Evolutionary conservation across 2,113 vertebrate species (phyloP), one percentile per base, ranked within the genome.

Genomic region (Beaufortia kweichowensis): DNA sequence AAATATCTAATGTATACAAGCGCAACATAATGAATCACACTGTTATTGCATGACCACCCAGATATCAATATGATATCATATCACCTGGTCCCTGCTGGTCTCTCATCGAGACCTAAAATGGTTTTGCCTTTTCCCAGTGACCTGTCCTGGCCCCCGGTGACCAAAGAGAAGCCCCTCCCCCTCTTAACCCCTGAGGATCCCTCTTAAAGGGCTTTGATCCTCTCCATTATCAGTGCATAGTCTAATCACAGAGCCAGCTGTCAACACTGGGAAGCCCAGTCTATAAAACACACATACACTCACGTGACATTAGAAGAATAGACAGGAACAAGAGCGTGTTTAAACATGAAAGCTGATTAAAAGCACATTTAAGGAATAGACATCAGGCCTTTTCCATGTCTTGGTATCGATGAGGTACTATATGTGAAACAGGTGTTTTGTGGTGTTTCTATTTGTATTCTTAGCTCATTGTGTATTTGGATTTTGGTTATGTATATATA

Each of bases 281-380:
- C 85, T 82, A 59, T 59, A 21, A 63, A 59, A 73, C 78, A 59
- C 26, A 55, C 35, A 59, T 29, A 41, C 29, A 82, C 85, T 81
- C 87, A 8, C 56, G 70, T 76, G 70, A 73, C 69, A 55, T 74
- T 21, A 74, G n/a, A 12, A 66, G 48, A 73, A 74, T 66, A 46
- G 55, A 63, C 41, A 23, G 31, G 31, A 68, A 59, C 39, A 35
- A 65, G 29, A 28, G 70, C 9, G 14, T 33, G 41, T 86, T 90
- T 87, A 87, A 90, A 91, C 90, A 90, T 87, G 87, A 89, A 92
- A 92, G 84, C 90, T 90, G 86, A 86, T 91, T 89, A 83, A 75
- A 60, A 1, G 79, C 53, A 79, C 82, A 80, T 80, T 87, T 86
- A 83, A 90, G 83, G 84, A 85, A 55, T 28, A 83, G 86, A 9